Conservation (phyloP, 2,888 invertebrate species). For the Spisula subtruncata region DNA sequence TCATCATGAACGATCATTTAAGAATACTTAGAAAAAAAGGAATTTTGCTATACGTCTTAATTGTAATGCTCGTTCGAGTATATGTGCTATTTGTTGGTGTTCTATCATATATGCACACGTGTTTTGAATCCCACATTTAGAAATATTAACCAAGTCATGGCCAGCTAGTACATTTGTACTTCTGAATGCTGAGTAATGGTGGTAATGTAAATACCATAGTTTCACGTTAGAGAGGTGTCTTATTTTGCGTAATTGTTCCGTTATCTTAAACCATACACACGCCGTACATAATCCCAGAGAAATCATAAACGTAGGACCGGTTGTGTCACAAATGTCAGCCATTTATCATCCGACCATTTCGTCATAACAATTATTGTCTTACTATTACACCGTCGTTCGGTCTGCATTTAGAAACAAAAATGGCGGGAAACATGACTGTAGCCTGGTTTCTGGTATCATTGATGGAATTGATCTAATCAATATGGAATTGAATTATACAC, state of each 20-base stretch:
- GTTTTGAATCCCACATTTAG: too few relatives aligned
- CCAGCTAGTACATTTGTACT: too few relatives aligned
- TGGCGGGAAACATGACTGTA: neutral
- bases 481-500: conserved; percentile 2
- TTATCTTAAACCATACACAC: neutral
- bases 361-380: neutral
- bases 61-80: too few relatives aligned
- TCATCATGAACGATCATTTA: too few relatives aligned
- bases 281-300: neutral
- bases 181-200: too few relatives aligned
- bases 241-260: neutral
- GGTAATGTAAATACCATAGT: too few relatives aligned
- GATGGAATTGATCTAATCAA: neutral
- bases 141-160: too few relatives aligned
- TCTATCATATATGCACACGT: too few relatives aligned
- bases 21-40: too few relatives aligned
- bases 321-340: neutral
- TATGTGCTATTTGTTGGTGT: too few relatives aligned
- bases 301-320: neutral
- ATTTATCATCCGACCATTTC: neutral
- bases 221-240: too few relatives aligned
- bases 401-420: conserved; percentile 9
- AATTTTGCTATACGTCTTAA: too few relatives aligned
- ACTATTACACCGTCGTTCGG: neutral
- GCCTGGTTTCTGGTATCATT: neutral